phyloP scores from a whole-genome alignment of 2,113 vertebrate genomes.

The Hipposideros armiger region DNA sequence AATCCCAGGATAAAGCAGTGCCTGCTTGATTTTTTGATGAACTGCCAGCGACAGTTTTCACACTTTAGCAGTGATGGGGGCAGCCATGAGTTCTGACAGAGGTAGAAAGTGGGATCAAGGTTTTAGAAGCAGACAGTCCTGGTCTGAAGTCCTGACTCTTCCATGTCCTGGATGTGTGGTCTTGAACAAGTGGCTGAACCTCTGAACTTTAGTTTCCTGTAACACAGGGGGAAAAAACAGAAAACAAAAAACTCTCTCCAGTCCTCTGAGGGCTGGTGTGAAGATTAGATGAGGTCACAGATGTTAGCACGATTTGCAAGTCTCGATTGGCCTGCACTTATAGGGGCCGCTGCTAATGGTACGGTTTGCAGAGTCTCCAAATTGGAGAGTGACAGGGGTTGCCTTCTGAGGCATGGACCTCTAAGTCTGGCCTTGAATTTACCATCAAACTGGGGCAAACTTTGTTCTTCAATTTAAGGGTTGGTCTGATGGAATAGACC shows the following conservation, averaged over 20 bases:
- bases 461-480: neutral
- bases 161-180: neutral
- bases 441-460: neutral
- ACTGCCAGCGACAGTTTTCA: neutral
- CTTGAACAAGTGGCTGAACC: neutral
- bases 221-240: neutral
- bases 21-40: neutral
- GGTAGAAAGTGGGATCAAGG: fast-evolving
- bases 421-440: neutral
- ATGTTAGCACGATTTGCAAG: neutral
- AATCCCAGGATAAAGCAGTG: neutral
- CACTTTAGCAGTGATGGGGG: neutral
- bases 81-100: neutral
- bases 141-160: neutral
- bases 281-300: neutral
- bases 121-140: neutral
- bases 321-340: neutral
- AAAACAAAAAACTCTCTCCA: neutral
- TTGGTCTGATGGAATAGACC: neutral
- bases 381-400: neutral
- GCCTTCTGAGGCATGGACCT: neutral
- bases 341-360: neutral
- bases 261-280: neutral
- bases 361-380: neutral
- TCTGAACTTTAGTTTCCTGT: neutral